These are phyloP conservation scores for Albula goreensis DNA, from an alignment of 2,113 vertebrate genomes.

Conservation along the genomic window DNA sequence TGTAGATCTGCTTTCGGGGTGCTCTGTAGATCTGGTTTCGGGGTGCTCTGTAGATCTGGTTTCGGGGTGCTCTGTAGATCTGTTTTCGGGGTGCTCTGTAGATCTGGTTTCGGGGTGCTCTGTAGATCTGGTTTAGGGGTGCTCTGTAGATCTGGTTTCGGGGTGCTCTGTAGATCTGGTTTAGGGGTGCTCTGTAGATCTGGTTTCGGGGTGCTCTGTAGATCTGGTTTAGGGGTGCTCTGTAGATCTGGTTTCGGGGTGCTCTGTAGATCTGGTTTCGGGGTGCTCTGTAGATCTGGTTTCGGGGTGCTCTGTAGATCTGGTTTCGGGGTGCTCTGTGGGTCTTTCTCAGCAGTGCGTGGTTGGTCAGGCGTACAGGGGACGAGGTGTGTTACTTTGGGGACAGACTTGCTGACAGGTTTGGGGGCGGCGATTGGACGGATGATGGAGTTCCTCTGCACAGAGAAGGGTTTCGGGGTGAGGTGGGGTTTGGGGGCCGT, in stretches of 20 bases:
- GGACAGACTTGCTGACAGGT: not conserved
- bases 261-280: not conserved
- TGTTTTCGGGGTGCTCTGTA: no score
- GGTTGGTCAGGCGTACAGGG: not conserved
- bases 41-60: not conserved
- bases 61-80: not conserved
- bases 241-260: not conserved
- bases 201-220: slow-evolving; percentile 1
- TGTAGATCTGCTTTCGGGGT: not conserved
- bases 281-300: not conserved
- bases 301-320: not conserved
- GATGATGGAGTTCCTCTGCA: slow-evolving; percentile 54
- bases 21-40: not conserved
- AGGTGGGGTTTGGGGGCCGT: slow-evolving; percentile 59
- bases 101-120: no score
- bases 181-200: slow-evolving; percentile 10
- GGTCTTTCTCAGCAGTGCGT: not conserved
- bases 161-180: not conserved
- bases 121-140: not conserved
- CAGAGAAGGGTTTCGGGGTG: slow-evolving; percentile 65
- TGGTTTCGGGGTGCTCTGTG: not conserved
- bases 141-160: not conserved
- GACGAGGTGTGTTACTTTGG: not conserved
- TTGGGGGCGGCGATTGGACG: slow-evolving; percentile 60
- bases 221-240: no score